A percentile compares a stretch with the other conserved stretches of the same genome.
Evolutionary conservation across 2,113 vertebrate genomes (phyloP).

Genomic region (Sylvilagus bachmani): DNA sequence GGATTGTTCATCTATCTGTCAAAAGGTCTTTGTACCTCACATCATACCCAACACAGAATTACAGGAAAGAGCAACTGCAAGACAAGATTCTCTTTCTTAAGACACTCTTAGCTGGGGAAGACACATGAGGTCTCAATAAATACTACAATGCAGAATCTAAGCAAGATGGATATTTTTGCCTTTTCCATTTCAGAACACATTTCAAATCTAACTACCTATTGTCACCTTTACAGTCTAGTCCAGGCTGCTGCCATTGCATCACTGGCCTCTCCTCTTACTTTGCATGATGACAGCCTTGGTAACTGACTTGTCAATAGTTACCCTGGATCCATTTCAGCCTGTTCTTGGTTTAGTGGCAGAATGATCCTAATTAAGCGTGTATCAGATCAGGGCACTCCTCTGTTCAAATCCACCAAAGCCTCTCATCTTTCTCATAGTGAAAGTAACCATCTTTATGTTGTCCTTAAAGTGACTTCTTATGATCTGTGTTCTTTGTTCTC

Average conservation of each 20-base stretch:
- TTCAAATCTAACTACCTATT: not conserved
- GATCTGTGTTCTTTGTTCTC: not conserved
- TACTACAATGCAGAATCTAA: not conserved
- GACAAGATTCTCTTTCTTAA: not conserved
- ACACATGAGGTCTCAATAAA: not conserved
- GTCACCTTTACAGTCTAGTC: not conserved
- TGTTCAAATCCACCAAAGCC: not conserved
- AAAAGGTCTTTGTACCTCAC: not conserved
- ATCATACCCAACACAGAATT: not conserved
- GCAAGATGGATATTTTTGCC: not conserved
- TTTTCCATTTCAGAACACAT: not conserved
- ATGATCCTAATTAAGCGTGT: not conserved
- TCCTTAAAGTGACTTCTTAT: not conserved
- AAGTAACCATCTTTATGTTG: not conserved
- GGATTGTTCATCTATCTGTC: not conserved
- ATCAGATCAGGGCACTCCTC: not conserved
- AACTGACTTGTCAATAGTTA: rapidly evolving
- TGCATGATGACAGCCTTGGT: no score
- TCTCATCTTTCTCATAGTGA: not conserved
- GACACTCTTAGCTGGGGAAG: not conserved
- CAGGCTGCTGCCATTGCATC: not conserved
- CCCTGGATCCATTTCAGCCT: not conserved
- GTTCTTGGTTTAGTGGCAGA: not conserved
- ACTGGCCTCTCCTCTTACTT: not conserved
- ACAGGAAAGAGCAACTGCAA: not conserved